A percentile compares a stretch with the other conserved stretches of the same genome.
These are phyloP conservation scores for Crocidura indochinensis DNA, from an alignment of 2,797 vertebrate species.

Conservation along the genomic window DNA sequence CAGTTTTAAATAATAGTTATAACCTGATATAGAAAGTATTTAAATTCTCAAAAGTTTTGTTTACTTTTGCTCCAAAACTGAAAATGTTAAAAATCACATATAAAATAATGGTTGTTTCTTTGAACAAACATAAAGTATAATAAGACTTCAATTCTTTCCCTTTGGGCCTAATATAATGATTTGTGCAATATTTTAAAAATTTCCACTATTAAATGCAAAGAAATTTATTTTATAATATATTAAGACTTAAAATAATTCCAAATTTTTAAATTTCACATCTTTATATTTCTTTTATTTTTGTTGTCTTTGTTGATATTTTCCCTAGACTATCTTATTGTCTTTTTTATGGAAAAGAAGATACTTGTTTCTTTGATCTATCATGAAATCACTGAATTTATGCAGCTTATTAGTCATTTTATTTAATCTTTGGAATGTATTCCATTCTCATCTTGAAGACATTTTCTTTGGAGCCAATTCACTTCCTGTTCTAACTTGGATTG, in stretches of 20 bases:
- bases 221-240: neutral
- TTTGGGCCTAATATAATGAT: neutral
- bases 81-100: neutral
- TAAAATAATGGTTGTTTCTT: neutral
- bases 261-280: neutral
- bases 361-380: neutral
- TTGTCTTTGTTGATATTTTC: neutral
- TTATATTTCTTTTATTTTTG: neutral
- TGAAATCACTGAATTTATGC: neutral
- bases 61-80: neutral
- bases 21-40: neutral
- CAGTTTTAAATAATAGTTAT: neutral
- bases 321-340: slow-evolving; percentile 17
- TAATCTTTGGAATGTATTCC: slow-evolving; percentile 36
- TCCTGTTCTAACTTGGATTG: slow-evolving; percentile 49
- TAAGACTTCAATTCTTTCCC: neutral
- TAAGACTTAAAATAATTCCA: neutral
- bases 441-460: slow-evolving; percentile 60
- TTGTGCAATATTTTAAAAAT: neutral
- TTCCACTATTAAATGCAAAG: neutral
- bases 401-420: slow-evolving; percentile 41
- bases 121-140: neutral
- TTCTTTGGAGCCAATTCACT: slow-evolving; percentile 44
- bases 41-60: neutral
- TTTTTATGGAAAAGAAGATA: neutral